Evolutionary conservation across 2,888 invertebrate genomes (phyloP).

Genomic region (Agrochola litura): DNA sequence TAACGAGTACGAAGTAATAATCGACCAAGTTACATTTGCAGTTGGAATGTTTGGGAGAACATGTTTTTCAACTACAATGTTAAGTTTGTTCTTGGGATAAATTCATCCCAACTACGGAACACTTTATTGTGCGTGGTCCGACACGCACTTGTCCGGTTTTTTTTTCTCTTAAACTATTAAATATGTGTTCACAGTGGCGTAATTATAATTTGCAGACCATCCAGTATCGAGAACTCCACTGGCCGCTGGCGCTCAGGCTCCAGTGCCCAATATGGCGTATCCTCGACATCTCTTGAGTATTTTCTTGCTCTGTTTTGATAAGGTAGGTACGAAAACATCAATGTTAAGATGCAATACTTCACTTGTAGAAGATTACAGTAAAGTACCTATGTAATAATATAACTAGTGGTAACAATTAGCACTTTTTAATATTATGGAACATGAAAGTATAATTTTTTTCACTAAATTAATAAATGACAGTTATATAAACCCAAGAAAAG

Average conservation of each 20-base stretch:
- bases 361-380: not conserved
- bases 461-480: too few relatives aligned
- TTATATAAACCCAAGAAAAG: too few relatives aligned
- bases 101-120: too few relatives aligned
- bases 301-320: slow-evolving; percentile 21
- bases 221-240: slow-evolving; percentile 11
- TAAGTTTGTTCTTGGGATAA: too few relatives aligned
- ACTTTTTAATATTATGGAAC: not conserved
- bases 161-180: not conserved
- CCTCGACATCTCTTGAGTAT: slow-evolving; percentile 4
- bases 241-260: too few relatives aligned
- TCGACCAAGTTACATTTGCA: too few relatives aligned
- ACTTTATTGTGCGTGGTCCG: too few relatives aligned
- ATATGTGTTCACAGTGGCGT: not conserved
- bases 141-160: not conserved
- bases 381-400: not conserved
- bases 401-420: not conserved
- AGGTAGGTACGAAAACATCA: not conserved
- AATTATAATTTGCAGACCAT: slow-evolving; percentile 25
- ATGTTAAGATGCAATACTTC: not conserved
- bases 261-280: slow-evolving; percentile 5
- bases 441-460: too few relatives aligned
- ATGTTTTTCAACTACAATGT: too few relatives aligned
- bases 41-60: too few relatives aligned
- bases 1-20: too few relatives aligned